Evolutionary conservation across 2,888 invertebrate species (phyloP), one percentile per base, ranked within the genome.

Genomic region (Lepetodrilus schrolli): DNA sequence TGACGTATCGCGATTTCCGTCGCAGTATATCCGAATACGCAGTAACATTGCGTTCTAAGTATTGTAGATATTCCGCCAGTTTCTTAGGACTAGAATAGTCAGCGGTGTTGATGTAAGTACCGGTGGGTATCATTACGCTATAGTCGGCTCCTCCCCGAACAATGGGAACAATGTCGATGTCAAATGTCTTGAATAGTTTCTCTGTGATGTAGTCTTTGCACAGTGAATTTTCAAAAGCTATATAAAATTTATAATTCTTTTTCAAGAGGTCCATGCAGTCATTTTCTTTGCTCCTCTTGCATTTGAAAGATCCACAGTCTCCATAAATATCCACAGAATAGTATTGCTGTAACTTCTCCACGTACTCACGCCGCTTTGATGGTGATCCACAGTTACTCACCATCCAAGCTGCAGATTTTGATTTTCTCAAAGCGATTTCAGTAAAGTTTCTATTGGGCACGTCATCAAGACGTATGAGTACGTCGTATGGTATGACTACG

Each of bases 71-170:
- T 0, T 3, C 30, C 7, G 23, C 51, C 21, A 51, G 30, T 26
- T 51, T 30, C 26, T 26, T 51, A 2, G 51, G 51, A 26, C 23
- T 23, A n/a, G 21, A 23, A 26, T 26, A 51, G 26, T 51, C 23
- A 2, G 51, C 51, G n/a, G 51, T 30, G n/a, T 51, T 51, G n/a
- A 51, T 51, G 26, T 23, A 51, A 4, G 51, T 51, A 23, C 51
- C 51, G 7, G 23, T 51, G 23, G 51, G 51, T 2, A 51, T 2
- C 30, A 51, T 5, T n/a, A 30, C n/a, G 3, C 30, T 13, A 23
- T 51, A 51, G 26, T 51, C 51, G 10, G 51, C 51, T 1, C 51
- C 51, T 10, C 51, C 51, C 10, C 51, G 51, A 51, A 51, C 51
- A 4, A 51, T 30, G 7, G 51, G 51, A 1, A 51, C 26, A 23